A percentile compares a stretch with the other conserved stretches of the same genome.
These are phyloP conservation scores for Crematogaster levior DNA, from an alignment of 2,888 invertebrate genomes.

Conservation along the genomic window DNA sequence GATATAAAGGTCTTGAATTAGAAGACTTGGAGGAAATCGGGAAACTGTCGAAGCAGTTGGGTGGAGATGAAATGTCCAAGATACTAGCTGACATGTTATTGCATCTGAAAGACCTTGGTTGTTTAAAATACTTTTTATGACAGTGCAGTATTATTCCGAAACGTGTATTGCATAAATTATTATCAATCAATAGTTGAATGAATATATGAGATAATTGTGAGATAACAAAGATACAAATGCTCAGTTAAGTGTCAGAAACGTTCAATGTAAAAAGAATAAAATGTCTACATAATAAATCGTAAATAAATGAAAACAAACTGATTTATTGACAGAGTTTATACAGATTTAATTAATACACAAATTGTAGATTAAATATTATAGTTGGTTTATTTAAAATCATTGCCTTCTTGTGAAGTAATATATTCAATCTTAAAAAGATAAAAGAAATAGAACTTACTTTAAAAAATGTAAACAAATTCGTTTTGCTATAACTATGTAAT, in stretches of 20 bases:
- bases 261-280: neutral
- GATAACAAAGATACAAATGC: slow-evolving; percentile 8
- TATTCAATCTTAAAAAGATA: neutral
- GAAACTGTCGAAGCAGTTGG: slow-evolving; percentile 28
- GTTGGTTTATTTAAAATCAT: neutral
- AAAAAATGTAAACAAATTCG: neutral
- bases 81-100: no score
- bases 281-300: neutral
- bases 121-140: slow-evolving; percentile 66
- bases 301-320: neutral
- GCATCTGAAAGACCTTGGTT: no score
- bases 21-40: accelerated
- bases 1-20: neutral
- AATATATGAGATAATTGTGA: neutral
- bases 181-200: neutral
- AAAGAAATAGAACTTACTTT: neutral
- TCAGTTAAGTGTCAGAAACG: neutral
- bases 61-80: slow-evolving; percentile 75
- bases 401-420: neutral
- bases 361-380: neutral
- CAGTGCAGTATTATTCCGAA: neutral
- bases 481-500: neutral
- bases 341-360: neutral
- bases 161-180: neutral
- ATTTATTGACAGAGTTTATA: neutral